Evolutionary conservation across 2,888 invertebrate species (phyloP).

Genomic region (Sesamia inferens): DNA sequence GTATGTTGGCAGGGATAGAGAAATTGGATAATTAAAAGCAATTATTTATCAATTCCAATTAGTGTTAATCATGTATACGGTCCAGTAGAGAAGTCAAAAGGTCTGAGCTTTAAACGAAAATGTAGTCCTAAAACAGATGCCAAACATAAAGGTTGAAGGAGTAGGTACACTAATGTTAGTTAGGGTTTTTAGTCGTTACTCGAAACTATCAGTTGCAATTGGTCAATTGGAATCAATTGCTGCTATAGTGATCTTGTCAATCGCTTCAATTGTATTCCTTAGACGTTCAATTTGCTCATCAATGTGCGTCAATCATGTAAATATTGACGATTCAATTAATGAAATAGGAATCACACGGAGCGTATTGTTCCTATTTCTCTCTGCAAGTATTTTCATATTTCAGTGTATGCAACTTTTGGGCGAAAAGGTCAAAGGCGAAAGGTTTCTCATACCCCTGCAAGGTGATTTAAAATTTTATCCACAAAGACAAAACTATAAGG

Average conservation of each 20-base stretch:
- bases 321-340: too few species aligned
- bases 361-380: background rate
- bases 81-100: background rate
- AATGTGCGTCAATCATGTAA: too few species aligned
- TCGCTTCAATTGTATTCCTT: too few species aligned
- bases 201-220: too few species aligned
- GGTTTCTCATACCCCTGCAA: background rate
- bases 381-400: background rate
- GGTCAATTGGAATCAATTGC: too few species aligned
- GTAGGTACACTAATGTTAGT: background rate
- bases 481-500: background rate
- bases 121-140: too few species aligned
- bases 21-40: constrained; percentile 10
- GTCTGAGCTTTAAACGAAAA: background rate
- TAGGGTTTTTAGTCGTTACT: too few species aligned
- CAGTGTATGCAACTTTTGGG: background rate
- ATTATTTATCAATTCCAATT: constrained; percentile 6
- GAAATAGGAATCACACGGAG: background rate
- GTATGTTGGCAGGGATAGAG: background rate
- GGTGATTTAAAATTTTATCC: background rate
- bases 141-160: background rate
- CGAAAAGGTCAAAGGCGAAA: too few species aligned
- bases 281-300: too few species aligned
- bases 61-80: background rate
- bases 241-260: too few species aligned